Conservation (phyloP, 2,888 invertebrate species). For the Tineola bisselliella region DNA sequence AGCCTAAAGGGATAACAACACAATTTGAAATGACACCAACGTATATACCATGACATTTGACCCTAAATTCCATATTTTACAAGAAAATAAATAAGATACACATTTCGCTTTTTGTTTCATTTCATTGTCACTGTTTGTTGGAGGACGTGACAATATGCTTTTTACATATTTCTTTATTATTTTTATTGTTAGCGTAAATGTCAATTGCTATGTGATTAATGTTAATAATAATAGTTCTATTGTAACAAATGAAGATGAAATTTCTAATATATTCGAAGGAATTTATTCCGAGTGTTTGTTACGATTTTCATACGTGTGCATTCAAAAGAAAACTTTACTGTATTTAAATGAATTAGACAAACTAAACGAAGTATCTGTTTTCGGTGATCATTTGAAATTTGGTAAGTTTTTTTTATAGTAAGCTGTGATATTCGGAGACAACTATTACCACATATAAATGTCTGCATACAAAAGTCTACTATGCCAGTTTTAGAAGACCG, state of each 20-base stretch:
- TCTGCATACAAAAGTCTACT: too few species aligned
- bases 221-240: slow-evolving; percentile 15
- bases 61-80: slow-evolving; percentile 45
- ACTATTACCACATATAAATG: too few species aligned
- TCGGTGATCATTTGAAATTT: slow-evolving; percentile 66
- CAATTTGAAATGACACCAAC: neutral
- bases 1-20: slow-evolving; percentile 7
- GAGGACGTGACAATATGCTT: neutral
- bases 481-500: too few species aligned
- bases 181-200: neutral
- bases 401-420: too few species aligned
- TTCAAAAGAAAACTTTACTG: slow-evolving; percentile 65
- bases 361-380: slow-evolving; percentile 61
- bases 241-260: slow-evolving; percentile 19
- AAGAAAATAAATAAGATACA: slow-evolving; percentile 50
- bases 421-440: too few species aligned
- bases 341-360: slow-evolving; percentile 65
- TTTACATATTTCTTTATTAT: neutral
- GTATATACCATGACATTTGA: slow-evolving; percentile 32
- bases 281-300: slow-evolving; percentile 66
- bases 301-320: slow-evolving; percentile 64
- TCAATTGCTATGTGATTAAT: neutral
- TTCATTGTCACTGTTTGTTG: slow-evolving; percentile 22
- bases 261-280: slow-evolving; percentile 51
- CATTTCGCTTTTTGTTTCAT: slow-evolving; percentile 33